phyloP scores from a whole-genome alignment of 2,888 invertebrate species.

The Drosophila nigricruria region DNA sequence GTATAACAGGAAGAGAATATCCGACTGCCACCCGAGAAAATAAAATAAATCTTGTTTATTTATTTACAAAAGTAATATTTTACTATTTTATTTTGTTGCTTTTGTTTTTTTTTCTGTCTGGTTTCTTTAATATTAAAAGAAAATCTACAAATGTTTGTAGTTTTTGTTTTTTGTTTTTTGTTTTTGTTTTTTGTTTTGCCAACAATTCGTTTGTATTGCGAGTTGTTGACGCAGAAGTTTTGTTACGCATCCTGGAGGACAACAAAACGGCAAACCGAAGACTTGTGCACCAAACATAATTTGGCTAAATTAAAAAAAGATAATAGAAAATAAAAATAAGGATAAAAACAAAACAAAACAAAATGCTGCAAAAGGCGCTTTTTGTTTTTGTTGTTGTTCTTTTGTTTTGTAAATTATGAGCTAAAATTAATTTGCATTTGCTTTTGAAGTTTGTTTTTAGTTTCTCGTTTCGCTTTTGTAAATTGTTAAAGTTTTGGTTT shows the following conservation, averaged over 20 bases:
- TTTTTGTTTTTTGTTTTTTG: constrained; percentile 42
- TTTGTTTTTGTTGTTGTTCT: constrained; percentile 4
- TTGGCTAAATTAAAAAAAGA: constrained; percentile 31
- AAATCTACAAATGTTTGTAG: constrained; percentile 68
- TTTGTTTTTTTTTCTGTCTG: constrained; percentile 34
- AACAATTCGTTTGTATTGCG: constrained; percentile 40
- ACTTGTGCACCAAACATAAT: constrained; percentile 42
- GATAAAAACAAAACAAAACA: constrained; percentile 49
- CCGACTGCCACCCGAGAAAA: background rate
- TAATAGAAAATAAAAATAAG: constrained; percentile 7
- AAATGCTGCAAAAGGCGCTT: constrained; percentile 30
- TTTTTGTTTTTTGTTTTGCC: constrained; percentile 36
- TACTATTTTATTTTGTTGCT: constrained; percentile 78
- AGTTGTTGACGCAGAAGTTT: constrained; percentile 39
- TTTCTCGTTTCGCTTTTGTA: constrained; percentile 35
- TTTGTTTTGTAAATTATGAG: constrained; percentile 34
- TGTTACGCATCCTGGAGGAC: constrained; percentile 56
- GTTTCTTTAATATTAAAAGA: constrained; percentile 70
- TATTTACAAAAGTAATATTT: constrained; percentile 81
- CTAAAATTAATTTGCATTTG: constrained; percentile 46
- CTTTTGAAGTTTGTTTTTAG: constrained; percentile 34
- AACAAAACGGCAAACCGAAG: constrained; percentile 62
- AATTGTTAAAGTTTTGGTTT: constrained; percentile 60
- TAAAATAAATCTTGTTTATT: constrained; percentile 40
- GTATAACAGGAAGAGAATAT: background rate